Conservation (phyloP, 1,140 invertebrate species). For the Pemphigus obesinymphae region DNA sequence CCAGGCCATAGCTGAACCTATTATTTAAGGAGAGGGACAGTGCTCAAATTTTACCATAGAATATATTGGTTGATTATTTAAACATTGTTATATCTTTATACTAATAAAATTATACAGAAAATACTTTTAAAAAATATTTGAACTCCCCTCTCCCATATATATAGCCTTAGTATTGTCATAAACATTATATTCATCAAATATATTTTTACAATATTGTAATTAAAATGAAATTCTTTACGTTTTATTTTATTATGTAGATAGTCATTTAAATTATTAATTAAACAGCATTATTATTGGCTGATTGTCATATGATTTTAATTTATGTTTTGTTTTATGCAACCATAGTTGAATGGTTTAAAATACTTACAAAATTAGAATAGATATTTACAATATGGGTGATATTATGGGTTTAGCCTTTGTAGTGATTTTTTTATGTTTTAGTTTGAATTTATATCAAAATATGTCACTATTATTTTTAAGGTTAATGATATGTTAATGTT, state of each 20-base stretch:
- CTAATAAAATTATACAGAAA: too few species aligned
- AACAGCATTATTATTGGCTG: not conserved
- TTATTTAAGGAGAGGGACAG: too few species aligned
- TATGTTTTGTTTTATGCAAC: constrained; percentile 3
- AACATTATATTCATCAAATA: constrained; percentile 2
- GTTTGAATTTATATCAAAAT: constrained; percentile 20
- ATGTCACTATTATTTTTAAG: constrained; percentile 24
- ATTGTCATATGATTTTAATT: not conserved
- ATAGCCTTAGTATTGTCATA: too few species aligned
- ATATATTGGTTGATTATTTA: too few species aligned
- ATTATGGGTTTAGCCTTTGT: not conserved
- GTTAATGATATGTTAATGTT: not conserved
- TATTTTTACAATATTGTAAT: constrained; percentile 22
- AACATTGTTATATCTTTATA: too few species aligned
- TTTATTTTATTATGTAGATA: constrained; percentile 2
- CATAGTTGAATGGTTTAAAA: constrained; percentile 28
- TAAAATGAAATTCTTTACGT: not conserved
- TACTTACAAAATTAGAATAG: not conserved
- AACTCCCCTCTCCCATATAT: too few species aligned
- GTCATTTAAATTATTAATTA: not conserved
- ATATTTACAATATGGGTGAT: constrained; percentile 18
- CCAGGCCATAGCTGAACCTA: too few species aligned
- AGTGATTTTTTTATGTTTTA: constrained; percentile 9
- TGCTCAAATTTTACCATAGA: too few species aligned
- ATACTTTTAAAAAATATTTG: too few species aligned